These are phyloP conservation scores for Lepidothrix coronata DNA, from an alignment of 2,113 vertebrate genomes.

Conservation along the genomic window DNA sequence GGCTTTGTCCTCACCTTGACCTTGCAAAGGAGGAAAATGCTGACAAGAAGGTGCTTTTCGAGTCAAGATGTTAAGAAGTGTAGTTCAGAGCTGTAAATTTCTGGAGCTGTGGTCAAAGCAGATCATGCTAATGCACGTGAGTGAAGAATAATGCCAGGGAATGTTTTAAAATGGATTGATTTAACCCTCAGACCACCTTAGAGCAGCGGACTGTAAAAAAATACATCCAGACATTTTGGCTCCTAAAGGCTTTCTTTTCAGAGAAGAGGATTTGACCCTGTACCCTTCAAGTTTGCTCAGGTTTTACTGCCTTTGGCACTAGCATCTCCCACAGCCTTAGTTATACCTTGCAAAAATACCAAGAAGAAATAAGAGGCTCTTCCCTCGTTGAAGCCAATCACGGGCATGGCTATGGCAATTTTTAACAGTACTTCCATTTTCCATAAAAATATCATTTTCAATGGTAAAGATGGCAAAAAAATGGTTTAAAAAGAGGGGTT, in stretches of 20 bases:
- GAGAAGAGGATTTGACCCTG: neutral
- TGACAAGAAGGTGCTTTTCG: neutral
- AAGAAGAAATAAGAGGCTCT: neutral
- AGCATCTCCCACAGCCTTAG: neutral
- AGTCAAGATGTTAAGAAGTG: neutral
- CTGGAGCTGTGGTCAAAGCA: neutral
- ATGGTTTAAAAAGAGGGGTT: neutral
- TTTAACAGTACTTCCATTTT: neutral
- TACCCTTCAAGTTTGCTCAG: neutral
- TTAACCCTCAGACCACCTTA: neutral
- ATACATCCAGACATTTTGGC: neutral
- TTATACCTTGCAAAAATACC: neutral
- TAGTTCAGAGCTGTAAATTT: neutral
- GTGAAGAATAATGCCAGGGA: neutral
- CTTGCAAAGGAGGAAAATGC: neutral
- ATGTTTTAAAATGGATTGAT: neutral
- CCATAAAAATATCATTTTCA: neutral
- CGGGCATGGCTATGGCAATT: neutral
- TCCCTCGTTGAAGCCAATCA: neutral
- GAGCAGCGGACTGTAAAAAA: neutral
- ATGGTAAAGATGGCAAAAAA: neutral
- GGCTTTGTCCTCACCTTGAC: neutral
- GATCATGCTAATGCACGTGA: neutral
- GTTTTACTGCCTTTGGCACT: neutral
- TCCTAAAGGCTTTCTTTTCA: neutral